Base-by-base conservation (phyloP, 1,140 invertebrate species). In the Temnothorax curvispinosus region DNA sequence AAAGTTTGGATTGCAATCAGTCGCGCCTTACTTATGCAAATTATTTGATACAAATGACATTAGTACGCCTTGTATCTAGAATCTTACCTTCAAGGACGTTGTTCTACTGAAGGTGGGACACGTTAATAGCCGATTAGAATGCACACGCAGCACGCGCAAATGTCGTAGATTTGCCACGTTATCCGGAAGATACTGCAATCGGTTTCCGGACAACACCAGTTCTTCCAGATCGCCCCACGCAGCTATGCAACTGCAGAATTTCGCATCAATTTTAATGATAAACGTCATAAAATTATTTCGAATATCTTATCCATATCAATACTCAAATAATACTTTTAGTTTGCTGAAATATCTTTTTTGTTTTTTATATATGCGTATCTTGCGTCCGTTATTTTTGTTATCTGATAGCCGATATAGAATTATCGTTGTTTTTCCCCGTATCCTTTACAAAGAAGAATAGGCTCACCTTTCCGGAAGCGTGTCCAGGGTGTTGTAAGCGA, bases 181-280 rank as follows among this genome's bases (percentile, higher is more conserved):
- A 85, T 98, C 97, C 1, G 98, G 98, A 58, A 98, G 95, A 90
- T 96, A 96, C 64, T 97, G 96, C 75, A 98, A 95, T 94, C 97
- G 96, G 93, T 98, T 98, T 38, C 98, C 98, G 13, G 98, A 98
- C 18, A 98, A 89, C 1, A 98, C 97, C 9, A 98, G 93, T 93
- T 98, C 98, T 95, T 98, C 97, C 86, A 98, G 95, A 85, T 98
- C 97, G 3, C 96, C 95, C 97, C 98, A 98, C 84, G 96, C 96
- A 41, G 96, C 96, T 56, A 97, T 96, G 91, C 97, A 98, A 91
- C 96, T 96, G 91, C 4, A 88, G 64, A 9, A 65, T 56, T 69
- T 60, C 21, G 0, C 1, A 32, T 56, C 7, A 85, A 50, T 82
- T 56, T 74, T 21, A 65, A 44, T 58, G 3, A 58, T 15, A 18